Base-by-base conservation (phyloP, 2,888 invertebrate genomes). In the Meghimatium bilineatum region DNA sequence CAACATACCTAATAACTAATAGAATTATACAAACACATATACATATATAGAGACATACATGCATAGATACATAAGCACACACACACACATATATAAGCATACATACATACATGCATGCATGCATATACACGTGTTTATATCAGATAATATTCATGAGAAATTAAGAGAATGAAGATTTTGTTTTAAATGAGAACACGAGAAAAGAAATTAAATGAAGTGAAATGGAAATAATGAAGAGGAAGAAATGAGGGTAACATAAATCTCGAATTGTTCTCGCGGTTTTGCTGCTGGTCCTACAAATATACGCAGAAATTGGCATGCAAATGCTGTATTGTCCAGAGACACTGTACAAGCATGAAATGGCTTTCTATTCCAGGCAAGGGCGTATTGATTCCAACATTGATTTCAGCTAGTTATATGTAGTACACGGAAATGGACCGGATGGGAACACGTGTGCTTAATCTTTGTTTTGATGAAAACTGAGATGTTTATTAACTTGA, bases 291-390 rank as follows among this genome's bases (percentile, higher is more conserved):
- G 67, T 10, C 67, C 78, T 56, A 20, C 66, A 49, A 78, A 78
- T 78, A 66, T 67, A 49, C 8, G 36, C 29, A 32, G 44, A 29
- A 44, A 67, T 44, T 78, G 34, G 38, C 66, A 67, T 78, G 78
- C 66, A 78, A 78, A 78, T 78, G 66, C 67, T 34, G 44, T 29
- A 78, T 78, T 78, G 78, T 78, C 78, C 6, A 49, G 66, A 49
- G 67, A 49, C 78, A 66, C 14, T 23, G 44, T 44, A 29, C 78
- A 78, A 78, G 67, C 78, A 78, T 67, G 67, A 78, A 78, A 78
- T 29, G 49, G 78, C 78, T 78, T 78, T 78, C 66, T 32, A 44
- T 52, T 52, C 52, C 34, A 56, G 23, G 74, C n/a, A 52, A 26
- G 60, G 34, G 12, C 0, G 10, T 77, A 77, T 77, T 77, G 76